These are phyloP conservation scores for Clupea harengus DNA, from an alignment of 2,113 vertebrate genomes.

Conservation along the genomic window DNA sequence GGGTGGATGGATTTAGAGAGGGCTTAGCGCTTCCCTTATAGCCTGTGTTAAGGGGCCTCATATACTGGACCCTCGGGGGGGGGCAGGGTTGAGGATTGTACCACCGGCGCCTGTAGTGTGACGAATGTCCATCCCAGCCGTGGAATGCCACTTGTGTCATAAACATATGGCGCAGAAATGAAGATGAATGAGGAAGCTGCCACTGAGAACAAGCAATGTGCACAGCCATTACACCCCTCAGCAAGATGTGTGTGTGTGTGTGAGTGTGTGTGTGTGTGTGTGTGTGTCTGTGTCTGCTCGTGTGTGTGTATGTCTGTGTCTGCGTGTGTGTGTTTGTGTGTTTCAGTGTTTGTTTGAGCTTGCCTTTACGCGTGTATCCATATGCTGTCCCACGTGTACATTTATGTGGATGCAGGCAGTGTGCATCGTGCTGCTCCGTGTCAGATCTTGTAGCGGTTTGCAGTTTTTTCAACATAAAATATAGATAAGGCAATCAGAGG, in stretches of 20 bases:
- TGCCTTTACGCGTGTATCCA: not conserved
- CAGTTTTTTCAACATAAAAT: not conserved
- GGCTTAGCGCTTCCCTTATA: constrained; percentile 26
- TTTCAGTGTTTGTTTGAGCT: not conserved
- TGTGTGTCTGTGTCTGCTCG: constrained; percentile 20
- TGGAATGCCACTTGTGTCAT: constrained; percentile 42
- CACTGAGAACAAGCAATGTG: not conserved
- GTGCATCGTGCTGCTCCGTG: not conserved
- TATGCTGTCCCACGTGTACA: not conserved
- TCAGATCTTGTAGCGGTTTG: not conserved
- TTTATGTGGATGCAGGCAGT: constrained; percentile 2
- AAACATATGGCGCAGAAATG: constrained; percentile 42
- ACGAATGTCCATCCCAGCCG: constrained; percentile 30
- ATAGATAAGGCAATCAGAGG: not conserved
- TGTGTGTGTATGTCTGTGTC: constrained; percentile 29
- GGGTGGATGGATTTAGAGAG: constrained; percentile 22
- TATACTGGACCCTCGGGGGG: not conserved
- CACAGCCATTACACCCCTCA: constrained; percentile 31
- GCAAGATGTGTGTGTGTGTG: constrained; percentile 30
- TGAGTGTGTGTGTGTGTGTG: constrained; percentile 24
- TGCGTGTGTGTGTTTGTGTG: constrained; percentile 13
- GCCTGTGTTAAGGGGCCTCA: constrained; percentile 29
- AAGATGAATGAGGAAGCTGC: constrained; percentile 34
- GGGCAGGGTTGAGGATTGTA: not conserved
- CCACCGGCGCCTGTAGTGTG: constrained; percentile 27